Evolutionary conservation across 1,140 invertebrate species (phyloP).

Genomic region (Drosophila sechellia): DNA sequence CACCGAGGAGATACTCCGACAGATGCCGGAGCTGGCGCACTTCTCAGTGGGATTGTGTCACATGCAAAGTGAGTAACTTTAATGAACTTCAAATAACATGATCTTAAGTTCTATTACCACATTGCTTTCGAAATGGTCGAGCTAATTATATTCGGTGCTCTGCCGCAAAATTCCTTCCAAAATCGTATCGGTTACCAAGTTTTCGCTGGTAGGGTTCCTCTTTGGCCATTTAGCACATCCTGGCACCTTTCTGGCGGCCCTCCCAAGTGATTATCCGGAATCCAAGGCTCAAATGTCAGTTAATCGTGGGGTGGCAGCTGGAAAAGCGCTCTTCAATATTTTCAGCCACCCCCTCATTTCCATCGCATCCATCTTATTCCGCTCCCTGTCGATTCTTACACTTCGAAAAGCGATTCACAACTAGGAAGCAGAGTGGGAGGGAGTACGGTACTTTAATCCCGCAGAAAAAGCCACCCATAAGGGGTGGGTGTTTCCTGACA

Average conservation of each 20-base stretch:
- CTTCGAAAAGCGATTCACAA: background rate
- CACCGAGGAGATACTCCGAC: constrained; percentile 96
- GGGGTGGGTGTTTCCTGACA: constrained; percentile 9
- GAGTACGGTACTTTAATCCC: background rate
- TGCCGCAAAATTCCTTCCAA: background rate
- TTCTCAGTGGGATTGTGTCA: constrained; percentile 97
- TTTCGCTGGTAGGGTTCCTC: background rate
- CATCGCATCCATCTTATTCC: constrained; percentile 32
- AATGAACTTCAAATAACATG: no score
- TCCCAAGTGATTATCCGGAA: constrained; percentile 25
- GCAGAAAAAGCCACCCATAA: constrained; percentile 5
- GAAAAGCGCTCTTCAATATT: constrained; percentile 7
- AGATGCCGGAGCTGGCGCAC: constrained; percentile 96
- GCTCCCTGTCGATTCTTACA: constrained; percentile 25
- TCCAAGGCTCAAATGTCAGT: constrained; percentile 40
- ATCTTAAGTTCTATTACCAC: background rate
- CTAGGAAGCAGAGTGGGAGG: background rate
- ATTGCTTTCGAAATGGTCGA: no score
- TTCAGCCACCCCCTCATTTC: constrained; percentile 4
- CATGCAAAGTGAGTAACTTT: constrained; percentile 93
- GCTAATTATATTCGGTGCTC: background rate
- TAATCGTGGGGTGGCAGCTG: constrained; percentile 31
- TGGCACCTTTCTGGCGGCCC: constrained; percentile 4
- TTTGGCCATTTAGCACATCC: constrained; percentile 5
- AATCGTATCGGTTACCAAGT: constrained; percentile 11